These are phyloP conservation scores for Cololabis saira DNA, from an alignment of 2,113 vertebrate species.

Conservation along the genomic window DNA sequence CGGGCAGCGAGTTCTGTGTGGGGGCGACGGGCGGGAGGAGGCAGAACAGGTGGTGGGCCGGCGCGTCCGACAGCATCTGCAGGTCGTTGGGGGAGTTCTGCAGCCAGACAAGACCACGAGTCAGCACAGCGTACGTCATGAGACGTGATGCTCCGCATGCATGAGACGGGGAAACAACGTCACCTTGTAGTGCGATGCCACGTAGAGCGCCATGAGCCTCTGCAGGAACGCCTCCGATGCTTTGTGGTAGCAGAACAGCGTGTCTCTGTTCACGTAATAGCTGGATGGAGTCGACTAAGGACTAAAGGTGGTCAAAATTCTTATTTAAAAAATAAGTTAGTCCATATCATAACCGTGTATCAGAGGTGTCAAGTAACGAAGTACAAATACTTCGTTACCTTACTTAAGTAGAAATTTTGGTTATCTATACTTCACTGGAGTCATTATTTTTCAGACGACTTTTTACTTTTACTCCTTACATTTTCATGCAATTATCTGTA, in stretches of 20 bases:
- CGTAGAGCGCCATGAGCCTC: conserved; percentile 95
- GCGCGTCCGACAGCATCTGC: conserved; percentile 97
- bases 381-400: too few species aligned
- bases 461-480: too few species aligned
- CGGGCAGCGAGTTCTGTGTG: conserved; percentile 93
- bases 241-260: conserved; percentile 97
- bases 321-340: too few species aligned
- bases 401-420: too few species aligned
- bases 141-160: not conserved
- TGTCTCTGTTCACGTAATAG: conserved; percentile 97
- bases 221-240: conserved; percentile 96
- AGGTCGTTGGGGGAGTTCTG: conserved; percentile 98
- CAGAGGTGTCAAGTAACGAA: too few species aligned
- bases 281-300: conserved; percentile 83
- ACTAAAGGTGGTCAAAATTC: too few species aligned
- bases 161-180: not conserved
- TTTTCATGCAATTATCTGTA: too few species aligned
- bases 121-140: not conserved
- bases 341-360: too few species aligned
- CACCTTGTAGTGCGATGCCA: conserved; percentile 98
- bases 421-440: too few species aligned
- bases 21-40: conserved; percentile 93
- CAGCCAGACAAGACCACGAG: not conserved
- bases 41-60: conserved; percentile 97
- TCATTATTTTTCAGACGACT: too few species aligned